Percentiles rank a stretch among this genome's conserved stretches.
phyloP scores from a whole-genome alignment of 2,888 invertebrate genomes.

The Aradus depressus region DNA sequence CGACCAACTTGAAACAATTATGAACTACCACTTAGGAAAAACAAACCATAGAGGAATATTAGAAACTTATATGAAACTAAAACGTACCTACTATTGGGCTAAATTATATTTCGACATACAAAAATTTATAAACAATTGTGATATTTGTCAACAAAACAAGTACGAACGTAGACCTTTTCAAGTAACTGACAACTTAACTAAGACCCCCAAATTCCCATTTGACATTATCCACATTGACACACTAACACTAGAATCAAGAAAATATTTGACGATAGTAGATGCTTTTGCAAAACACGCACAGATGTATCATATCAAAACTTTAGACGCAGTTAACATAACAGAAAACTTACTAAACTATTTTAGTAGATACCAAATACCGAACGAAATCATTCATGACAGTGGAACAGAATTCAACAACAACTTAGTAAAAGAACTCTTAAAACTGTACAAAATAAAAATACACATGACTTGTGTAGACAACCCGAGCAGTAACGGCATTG shows the following conservation, averaged over 20 bases:
- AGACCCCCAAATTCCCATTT: too few species aligned
- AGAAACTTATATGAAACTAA: too few species aligned
- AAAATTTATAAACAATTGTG: constrained; percentile 9
- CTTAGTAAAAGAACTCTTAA: constrained; percentile 14
- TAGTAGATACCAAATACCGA: constrained; percentile 13
- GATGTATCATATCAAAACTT: too few species aligned
- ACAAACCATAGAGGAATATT: constrained; percentile 11
- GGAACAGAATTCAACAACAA: constrained; percentile 11
- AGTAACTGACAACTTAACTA: too few species aligned
- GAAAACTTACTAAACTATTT: constrained; percentile 11
- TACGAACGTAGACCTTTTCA: constrained; percentile 9
- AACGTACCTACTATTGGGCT: constrained; percentile 12
- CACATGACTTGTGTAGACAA: too few species aligned
- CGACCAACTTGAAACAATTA: not conserved
- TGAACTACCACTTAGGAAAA: constrained; percentile 8
- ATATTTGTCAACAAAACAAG: constrained; percentile 6
- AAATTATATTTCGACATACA: not conserved
- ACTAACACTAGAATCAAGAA: too few species aligned
- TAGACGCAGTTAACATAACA: constrained; percentile 8
- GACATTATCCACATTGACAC: too few species aligned
- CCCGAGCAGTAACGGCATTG: too few species aligned
- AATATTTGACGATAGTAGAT: too few species aligned
- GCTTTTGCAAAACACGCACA: too few species aligned
- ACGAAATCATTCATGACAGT: constrained; percentile 4
- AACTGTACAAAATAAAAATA: constrained; percentile 16